Conservation (phyloP, 1,140 invertebrate genomes). For the Drosophila lini region DNA sequence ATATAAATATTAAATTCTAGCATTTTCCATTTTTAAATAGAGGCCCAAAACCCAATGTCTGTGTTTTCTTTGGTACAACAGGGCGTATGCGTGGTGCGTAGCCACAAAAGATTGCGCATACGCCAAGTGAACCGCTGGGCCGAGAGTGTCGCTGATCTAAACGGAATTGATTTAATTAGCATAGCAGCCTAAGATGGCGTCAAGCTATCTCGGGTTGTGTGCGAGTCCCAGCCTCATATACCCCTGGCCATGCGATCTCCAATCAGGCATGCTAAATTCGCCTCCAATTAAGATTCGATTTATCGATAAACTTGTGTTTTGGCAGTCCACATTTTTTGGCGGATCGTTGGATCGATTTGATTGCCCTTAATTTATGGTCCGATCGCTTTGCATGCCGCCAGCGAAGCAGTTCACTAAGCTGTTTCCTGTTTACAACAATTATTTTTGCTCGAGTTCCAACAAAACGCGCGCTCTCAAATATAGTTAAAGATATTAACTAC, state of each 20-base stretch:
- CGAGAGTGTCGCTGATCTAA: constrained; percentile 13
- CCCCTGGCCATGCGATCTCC: constrained; percentile 15
- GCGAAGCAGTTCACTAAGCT: constrained; percentile 11
- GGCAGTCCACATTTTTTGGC: constrained; percentile 30
- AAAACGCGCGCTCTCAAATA: not conserved
- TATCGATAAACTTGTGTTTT: constrained; percentile 38
- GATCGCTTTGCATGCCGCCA: constrained; percentile 15
- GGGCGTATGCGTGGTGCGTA: constrained; percentile 32
- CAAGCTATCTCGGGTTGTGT: constrained; percentile 29
- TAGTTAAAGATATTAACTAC: constrained; percentile 6
- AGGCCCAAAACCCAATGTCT: not conserved
- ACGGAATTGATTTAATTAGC: constrained; percentile 41
- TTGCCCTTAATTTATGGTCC: constrained; percentile 32
- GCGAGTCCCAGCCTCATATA: not conserved
- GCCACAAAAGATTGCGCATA: constrained; percentile 24
- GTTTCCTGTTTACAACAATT: constrained; percentile 8
- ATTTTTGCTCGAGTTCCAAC: constrained; percentile 1
- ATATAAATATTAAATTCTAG: not conserved
- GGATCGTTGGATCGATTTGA: constrained; percentile 30
- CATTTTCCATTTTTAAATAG: not conserved
- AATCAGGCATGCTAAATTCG: constrained; percentile 46
- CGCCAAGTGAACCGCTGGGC: constrained; percentile 4
- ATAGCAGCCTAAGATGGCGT: constrained; percentile 37
- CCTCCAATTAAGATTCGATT: constrained; percentile 46
- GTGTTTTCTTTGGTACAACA: not conserved